These are phyloP conservation scores for Rhadina sibilatrix DNA, from an alignment of 2,113 vertebrate genomes.

Conservation along the genomic window DNA sequence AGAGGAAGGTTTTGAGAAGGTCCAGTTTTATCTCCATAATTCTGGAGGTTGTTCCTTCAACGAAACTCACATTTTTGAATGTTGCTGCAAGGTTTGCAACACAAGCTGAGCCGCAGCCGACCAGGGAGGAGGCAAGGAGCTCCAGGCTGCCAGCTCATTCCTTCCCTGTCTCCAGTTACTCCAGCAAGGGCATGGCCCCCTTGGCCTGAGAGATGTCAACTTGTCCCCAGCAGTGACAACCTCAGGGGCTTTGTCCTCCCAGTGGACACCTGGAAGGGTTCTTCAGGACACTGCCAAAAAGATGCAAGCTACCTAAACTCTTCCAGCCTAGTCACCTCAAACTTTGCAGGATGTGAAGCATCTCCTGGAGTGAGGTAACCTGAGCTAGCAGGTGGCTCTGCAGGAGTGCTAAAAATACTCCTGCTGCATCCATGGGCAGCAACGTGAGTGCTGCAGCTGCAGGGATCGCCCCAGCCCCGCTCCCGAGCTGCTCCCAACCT, in stretches of 20 bases:
- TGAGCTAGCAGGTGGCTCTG: background rate
- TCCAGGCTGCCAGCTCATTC: background rate
- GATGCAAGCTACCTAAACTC: background rate
- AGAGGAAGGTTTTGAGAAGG: background rate
- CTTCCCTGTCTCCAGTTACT: background rate
- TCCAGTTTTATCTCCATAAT: background rate
- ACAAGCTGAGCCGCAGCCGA: accelerated
- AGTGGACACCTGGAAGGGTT: background rate
- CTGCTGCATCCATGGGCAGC: background rate
- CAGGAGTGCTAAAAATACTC: slow-evolving; percentile 48
- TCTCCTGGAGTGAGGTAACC: background rate
- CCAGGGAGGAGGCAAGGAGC: background rate
- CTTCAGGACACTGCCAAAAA: background rate
- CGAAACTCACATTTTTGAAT: background rate
- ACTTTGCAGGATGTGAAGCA: background rate
- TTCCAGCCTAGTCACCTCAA: background rate
- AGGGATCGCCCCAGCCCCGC: background rate
- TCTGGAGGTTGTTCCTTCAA: background rate
- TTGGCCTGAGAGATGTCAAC: background rate
- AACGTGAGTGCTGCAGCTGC: background rate
- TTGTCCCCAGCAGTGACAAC: background rate
- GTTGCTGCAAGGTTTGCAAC: background rate
- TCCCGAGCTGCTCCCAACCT: background rate
- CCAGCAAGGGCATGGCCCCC: background rate
- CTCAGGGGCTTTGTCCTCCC: background rate